Conservation (phyloP, 2,797 vertebrate genomes). For the Melanotaenia parkinsoni region DNA sequence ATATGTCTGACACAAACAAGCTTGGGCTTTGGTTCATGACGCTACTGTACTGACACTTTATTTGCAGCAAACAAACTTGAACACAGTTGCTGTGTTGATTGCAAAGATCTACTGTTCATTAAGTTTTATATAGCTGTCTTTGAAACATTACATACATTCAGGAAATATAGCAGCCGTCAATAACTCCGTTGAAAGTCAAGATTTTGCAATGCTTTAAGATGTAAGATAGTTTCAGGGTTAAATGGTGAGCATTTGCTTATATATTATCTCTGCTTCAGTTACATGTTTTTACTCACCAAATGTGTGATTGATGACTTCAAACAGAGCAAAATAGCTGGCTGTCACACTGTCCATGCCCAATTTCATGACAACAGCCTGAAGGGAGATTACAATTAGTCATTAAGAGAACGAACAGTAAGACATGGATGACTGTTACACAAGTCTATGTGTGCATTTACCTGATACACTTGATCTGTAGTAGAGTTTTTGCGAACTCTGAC, state of each 20-base stretch:
- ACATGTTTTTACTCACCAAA: slow-evolving; percentile 86
- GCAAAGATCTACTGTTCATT: neutral
- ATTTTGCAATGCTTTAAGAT: neutral
- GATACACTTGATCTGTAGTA: slow-evolving; percentile 97
- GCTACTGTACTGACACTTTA: neutral
- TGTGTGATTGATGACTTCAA: slow-evolving; percentile 98
- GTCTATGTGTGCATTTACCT: slow-evolving; percentile 80
- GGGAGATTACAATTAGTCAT: neutral
- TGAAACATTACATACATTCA: neutral
- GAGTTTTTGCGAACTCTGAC: slow-evolving; percentile 95
- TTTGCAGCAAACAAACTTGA: neutral
- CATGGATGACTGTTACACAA: neutral
- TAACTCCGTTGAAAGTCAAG: neutral
- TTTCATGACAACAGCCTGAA: slow-evolving; percentile 91
- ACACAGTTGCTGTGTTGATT: neutral
- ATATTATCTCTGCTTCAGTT: neutral
- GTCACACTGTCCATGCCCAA: slow-evolving; percentile 95
- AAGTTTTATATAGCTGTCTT: neutral
- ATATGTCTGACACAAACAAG: neutral
- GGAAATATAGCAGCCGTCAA: neutral
- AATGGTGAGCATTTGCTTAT: neutral
- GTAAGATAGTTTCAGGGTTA: neutral
- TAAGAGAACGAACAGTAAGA: neutral
- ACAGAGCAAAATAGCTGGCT: slow-evolving; percentile 96
- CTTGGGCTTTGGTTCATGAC: neutral